These are phyloP conservation scores for Lophochroa leadbeateri DNA, from an alignment of 2,113 vertebrate species.

Conservation along the genomic window DNA sequence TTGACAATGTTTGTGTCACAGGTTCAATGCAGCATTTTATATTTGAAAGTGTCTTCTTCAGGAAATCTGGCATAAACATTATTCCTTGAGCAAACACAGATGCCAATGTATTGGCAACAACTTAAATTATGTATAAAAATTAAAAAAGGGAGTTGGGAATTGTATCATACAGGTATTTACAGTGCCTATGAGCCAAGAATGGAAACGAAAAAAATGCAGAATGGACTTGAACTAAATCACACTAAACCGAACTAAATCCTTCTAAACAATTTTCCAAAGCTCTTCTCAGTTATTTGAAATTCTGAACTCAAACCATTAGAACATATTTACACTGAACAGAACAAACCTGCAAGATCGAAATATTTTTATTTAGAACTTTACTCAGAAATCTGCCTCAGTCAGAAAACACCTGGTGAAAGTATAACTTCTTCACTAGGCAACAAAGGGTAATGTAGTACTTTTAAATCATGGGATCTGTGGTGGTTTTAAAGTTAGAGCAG, in stretches of 20 bases:
- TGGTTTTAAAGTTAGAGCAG: background rate
- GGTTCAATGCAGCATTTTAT: background rate
- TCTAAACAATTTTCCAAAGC: background rate
- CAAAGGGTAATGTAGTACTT: background rate
- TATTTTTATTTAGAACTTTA: background rate
- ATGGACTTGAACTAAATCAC: background rate
- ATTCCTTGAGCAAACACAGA: background rate
- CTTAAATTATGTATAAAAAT: background rate
- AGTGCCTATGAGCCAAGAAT: background rate
- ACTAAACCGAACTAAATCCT: background rate
- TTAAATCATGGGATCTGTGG: background rate
- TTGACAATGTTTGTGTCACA: background rate
- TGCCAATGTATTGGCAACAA: background rate
- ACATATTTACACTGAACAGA: background rate
- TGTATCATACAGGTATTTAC: background rate
- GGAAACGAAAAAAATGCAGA: background rate
- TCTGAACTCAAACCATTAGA: background rate
- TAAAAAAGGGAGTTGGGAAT: background rate
- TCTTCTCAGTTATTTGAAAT: background rate
- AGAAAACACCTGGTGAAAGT: background rate
- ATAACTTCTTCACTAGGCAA: background rate
- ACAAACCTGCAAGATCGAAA: background rate
- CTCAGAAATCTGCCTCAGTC: background rate
- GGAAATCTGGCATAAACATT: background rate
- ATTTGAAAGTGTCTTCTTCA: background rate